A percentile compares a stretch with the other conserved stretches of the same genome.
Evolutionary conservation across 2,797 vertebrate species (phyloP).

Genomic region (Acropternis orthonyx): DNA sequence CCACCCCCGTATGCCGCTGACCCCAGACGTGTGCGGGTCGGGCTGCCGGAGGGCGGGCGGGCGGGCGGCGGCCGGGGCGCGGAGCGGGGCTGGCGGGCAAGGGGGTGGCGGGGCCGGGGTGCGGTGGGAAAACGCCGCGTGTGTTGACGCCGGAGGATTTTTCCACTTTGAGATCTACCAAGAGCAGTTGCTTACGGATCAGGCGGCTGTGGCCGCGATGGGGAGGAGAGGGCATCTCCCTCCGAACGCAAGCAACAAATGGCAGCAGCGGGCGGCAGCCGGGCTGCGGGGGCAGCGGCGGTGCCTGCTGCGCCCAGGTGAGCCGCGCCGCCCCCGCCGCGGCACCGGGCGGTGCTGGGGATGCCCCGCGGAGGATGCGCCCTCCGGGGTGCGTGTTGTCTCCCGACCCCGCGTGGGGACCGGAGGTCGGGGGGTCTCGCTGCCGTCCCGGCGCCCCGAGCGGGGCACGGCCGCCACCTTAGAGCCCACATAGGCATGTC

Average conservation of each 20-base stretch:
- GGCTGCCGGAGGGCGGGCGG: neutral
- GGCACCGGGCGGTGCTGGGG: neutral
- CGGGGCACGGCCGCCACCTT: neutral
- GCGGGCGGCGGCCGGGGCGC: neutral
- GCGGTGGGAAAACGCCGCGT: neutral
- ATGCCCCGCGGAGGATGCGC: neutral
- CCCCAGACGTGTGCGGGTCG: neutral
- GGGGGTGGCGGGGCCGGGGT: neutral
- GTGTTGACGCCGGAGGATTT: neutral
- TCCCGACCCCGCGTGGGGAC: neutral
- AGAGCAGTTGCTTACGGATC: neutral
- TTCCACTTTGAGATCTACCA: slow-evolving; percentile 16
- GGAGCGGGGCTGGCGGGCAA: neutral
- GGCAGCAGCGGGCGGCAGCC: neutral
- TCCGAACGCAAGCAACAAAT: slow-evolving; percentile 14
- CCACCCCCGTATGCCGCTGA: no score
- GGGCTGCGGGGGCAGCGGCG: neutral
- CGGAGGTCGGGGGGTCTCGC: neutral
- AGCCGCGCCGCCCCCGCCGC: neutral
- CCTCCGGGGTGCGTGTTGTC: neutral
- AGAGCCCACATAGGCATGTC: neutral
- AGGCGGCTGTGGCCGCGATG: neutral
- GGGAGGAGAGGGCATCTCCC: neutral
- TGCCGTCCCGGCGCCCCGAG: neutral
- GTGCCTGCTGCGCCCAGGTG: slow-evolving; percentile 31